phyloP scores from a whole-genome alignment of 2,888 invertebrate species.

The Thumatha senex region DNA sequence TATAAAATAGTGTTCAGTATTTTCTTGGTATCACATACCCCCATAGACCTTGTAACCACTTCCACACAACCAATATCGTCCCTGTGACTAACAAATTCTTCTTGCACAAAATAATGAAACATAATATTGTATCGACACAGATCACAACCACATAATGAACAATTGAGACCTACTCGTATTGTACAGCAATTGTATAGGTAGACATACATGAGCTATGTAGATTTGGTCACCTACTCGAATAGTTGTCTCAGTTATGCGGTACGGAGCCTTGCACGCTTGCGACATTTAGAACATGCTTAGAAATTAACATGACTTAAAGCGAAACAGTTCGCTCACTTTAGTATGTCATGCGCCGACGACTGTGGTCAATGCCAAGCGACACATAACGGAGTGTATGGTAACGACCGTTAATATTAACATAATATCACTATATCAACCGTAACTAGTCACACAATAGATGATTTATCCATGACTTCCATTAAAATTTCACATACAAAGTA shows the following conservation, averaged over 20 bases:
- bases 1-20: background rate
- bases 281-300: conserved; percentile 56
- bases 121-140: conserved; percentile 26
- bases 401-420: conserved; percentile 51
- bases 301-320: conserved; percentile 65
- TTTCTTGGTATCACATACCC: conserved; percentile 39
- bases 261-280: conserved; percentile 60
- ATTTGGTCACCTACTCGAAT: conserved; percentile 52
- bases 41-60: conserved; percentile 56
- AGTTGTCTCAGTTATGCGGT: conserved; percentile 55
- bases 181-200: conserved; percentile 41
- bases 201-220: conserved; percentile 33
- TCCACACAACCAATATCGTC: conserved; percentile 66
- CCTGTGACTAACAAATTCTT: conserved; percentile 79
- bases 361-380: conserved; percentile 64
- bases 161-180: conserved; percentile 29
- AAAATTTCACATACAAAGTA: conserved; percentile 37
- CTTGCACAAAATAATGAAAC: conserved; percentile 56
- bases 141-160: conserved; percentile 22
- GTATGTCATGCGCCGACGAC: conserved; percentile 45
- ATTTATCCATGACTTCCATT: conserved; percentile 47
- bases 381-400: conserved; percentile 61
- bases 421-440: conserved; percentile 35
- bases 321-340: conserved; percentile 45
- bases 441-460: conserved; percentile 48